Evolutionary conservation across 2,888 invertebrate genomes (phyloP).

Genomic region (Cordylochernes scorpioides): DNA sequence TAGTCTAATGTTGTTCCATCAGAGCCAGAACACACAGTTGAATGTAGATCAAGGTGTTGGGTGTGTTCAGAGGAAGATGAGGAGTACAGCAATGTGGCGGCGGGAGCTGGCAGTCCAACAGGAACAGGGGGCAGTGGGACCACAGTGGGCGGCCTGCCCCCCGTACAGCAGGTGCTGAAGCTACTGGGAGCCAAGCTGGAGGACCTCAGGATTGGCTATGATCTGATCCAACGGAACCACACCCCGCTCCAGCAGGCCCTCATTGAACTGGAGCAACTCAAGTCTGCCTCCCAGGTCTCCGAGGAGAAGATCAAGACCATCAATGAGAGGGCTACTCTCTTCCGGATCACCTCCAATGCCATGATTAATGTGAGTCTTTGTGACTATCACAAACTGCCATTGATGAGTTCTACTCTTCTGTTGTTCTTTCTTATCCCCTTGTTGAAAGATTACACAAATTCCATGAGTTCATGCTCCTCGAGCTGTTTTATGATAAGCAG

Average conservation of each 20-base stretch:
- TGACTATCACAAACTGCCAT: no score
- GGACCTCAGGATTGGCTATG: constrained; percentile 68
- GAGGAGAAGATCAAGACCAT: constrained; percentile 24
- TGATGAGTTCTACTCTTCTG: no score
- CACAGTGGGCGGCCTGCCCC: no score
- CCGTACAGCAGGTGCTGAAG: constrained; percentile 28
- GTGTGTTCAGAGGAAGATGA: constrained; percentile 38
- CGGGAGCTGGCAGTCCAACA: constrained; percentile 27
- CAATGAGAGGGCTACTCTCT: constrained; percentile 70
- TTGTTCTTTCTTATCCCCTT: no score
- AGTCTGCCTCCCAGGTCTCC: constrained; percentile 16
- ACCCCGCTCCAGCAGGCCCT: constrained; percentile 38
- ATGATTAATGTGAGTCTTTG: constrained; percentile 74
- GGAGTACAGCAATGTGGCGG: constrained; percentile 33
- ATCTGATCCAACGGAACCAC: constrained; percentile 66
- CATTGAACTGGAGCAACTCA: constrained; percentile 23
- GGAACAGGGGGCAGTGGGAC: no score
- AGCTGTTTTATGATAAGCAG: no score
- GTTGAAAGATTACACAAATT: no score
- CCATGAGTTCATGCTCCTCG: no score
- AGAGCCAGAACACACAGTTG: no score
- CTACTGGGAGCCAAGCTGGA: constrained; percentile 48
- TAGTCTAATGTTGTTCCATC: no score
- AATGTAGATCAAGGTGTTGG: no score
- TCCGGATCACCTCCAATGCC: constrained; percentile 77